A percentile compares a stretch with the other conserved stretches of the same genome.
Conservation (phyloP, 2,888 invertebrate species). For the Argyresthia goedartella region DNA sequence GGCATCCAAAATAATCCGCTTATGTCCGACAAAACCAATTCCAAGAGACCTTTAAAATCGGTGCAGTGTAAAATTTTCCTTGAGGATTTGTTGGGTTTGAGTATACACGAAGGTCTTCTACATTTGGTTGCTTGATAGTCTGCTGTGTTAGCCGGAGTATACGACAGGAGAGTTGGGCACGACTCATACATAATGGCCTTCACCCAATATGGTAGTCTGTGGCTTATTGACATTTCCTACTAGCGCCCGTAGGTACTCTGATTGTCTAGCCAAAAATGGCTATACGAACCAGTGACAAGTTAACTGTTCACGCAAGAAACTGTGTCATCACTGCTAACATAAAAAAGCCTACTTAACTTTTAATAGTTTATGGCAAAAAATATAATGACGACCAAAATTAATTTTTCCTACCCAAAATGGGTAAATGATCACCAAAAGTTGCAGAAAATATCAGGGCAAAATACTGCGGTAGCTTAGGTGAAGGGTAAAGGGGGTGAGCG, state of each 20-base stretch:
- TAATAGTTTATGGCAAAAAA: too few species aligned
- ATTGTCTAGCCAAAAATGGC: not conserved
- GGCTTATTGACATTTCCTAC: not conserved
- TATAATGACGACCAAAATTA: too few species aligned
- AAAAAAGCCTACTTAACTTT: too few species aligned
- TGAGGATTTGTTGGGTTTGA: not conserved
- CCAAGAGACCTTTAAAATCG: not conserved
- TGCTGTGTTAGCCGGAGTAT: too few species aligned
- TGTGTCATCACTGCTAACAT: too few species aligned
- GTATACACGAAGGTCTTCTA: not conserved
- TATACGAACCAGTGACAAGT: not conserved
- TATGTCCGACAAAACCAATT: not conserved
- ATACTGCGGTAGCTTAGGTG: too few species aligned
- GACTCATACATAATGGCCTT: not conserved
- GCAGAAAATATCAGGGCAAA: too few species aligned
- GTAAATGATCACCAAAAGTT: too few species aligned
- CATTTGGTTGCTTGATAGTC: not conserved
- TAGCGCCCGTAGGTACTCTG: not conserved
- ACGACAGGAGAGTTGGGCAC: not conserved
- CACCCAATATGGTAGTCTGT: slow-evolving; percentile 1
- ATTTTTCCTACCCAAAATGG: too few species aligned
- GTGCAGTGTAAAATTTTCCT: too few species aligned
- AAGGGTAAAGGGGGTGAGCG: too few species aligned
- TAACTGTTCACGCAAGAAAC: too few species aligned
- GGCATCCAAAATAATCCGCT: slow-evolving; percentile 6